Evolutionary conservation across 2,113 vertebrate genomes (phyloP).

Genomic region (Oenanthe oenanthe): DNA sequence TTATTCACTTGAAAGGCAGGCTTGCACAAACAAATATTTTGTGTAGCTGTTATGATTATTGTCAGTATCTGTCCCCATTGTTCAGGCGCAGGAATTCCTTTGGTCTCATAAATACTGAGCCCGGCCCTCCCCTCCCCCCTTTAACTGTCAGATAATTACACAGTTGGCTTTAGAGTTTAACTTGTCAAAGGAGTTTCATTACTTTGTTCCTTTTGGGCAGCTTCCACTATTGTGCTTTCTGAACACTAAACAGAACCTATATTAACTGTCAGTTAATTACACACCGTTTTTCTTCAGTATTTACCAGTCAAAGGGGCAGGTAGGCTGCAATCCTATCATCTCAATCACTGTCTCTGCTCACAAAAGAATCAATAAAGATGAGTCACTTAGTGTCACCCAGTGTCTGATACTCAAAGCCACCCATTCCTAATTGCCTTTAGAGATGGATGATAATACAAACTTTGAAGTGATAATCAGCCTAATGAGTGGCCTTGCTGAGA

Average conservation of each 20-base stretch:
- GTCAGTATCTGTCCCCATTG: slow-evolving; percentile 63
- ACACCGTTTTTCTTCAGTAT: slow-evolving; percentile 88
- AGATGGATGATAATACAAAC: slow-evolving; percentile 88
- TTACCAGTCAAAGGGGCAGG: slow-evolving; percentile 88
- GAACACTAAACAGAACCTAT: slow-evolving; percentile 88
- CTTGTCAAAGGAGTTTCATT: slow-evolving; percentile 78
- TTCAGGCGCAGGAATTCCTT: slow-evolving; percentile 69
- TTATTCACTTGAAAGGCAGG: neutral
- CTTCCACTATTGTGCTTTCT: slow-evolving; percentile 78
- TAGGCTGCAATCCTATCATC: slow-evolving; percentile 81
- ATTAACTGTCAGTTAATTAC: slow-evolving; percentile 94
- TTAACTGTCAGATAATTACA: slow-evolving; percentile 78
- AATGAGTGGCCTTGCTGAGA: slow-evolving; percentile 83
- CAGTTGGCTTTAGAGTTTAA: slow-evolving; percentile 83
- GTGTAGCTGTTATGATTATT: slow-evolving; percentile 67
- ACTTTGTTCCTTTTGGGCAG: slow-evolving; percentile 79
- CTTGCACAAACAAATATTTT: slow-evolving; percentile 66
- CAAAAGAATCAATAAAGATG: slow-evolving; percentile 89
- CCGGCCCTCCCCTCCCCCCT: slow-evolving; percentile 51
- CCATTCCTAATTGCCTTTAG: slow-evolving; percentile 93
- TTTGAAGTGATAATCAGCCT: slow-evolving; percentile 91
- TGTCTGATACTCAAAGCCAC: slow-evolving; percentile 87
- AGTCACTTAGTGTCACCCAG: slow-evolving; percentile 85
- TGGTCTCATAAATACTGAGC: slow-evolving; percentile 66
- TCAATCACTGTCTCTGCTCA: slow-evolving; percentile 86